These are phyloP conservation scores for Oryzias woworae DNA, from an alignment of 2,113 vertebrate species.

Conservation along the genomic window DNA sequence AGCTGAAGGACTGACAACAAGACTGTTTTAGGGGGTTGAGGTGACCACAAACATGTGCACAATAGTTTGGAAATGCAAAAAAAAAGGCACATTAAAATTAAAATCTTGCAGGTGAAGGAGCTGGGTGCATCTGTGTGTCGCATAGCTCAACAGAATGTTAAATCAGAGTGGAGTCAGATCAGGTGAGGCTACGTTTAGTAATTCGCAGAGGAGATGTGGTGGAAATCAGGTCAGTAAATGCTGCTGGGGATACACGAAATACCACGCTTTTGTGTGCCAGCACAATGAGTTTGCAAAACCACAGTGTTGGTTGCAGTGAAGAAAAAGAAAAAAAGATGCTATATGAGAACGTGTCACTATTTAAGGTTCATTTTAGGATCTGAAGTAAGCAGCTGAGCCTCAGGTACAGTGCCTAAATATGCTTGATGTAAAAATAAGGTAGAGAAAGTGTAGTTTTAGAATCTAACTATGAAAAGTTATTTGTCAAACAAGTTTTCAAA, in stretches of 20 bases:
- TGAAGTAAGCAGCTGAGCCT: conserved; percentile 7
- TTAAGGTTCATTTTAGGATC: neutral
- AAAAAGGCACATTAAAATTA: conserved; percentile 49
- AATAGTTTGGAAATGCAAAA: conserved; percentile 12
- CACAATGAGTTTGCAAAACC: neutral
- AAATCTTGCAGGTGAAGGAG: conserved; percentile 40
- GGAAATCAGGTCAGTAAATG: conserved; percentile 16
- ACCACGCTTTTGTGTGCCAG: neutral
- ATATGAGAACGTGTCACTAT: neutral
- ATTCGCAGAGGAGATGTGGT: conserved; percentile 18
- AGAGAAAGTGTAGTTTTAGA: no score
- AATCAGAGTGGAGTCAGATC: conserved; percentile 42
- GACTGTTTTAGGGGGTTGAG: neutral
- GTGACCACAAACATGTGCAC: neutral
- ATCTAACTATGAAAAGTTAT: no score
- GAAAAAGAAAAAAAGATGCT: neutral
- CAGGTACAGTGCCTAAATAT: neutral
- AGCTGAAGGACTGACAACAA: conserved; percentile 36
- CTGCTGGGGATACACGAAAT: neutral
- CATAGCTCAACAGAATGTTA: conserved; percentile 37
- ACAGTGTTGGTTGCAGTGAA: neutral
- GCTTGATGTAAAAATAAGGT: no score
- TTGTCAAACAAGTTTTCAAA: no score
- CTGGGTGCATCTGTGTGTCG: conserved; percentile 9
- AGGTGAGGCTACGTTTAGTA: conserved; percentile 1